Evolutionary conservation across 2,888 invertebrate species (phyloP).

Genomic region (Macrosiphum euphorbiae): DNA sequence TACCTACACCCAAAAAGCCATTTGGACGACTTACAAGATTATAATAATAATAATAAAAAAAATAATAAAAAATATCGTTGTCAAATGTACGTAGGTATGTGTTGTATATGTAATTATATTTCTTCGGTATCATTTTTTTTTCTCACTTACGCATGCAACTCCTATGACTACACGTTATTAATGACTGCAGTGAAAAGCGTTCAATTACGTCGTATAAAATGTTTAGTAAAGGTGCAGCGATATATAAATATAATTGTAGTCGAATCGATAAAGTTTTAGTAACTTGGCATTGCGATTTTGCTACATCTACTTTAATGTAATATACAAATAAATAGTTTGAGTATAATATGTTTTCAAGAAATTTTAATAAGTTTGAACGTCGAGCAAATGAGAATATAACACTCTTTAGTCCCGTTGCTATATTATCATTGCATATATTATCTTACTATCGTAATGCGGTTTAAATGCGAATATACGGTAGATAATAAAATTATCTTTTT

Average conservation of each 20-base stretch:
- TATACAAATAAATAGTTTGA: neutral
- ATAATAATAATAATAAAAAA: neutral
- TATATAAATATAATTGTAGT: neutral
- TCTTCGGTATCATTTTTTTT: neutral
- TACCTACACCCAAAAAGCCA: neutral
- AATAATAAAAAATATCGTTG: neutral
- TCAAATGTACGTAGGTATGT: neutral
- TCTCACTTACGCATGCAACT: neutral
- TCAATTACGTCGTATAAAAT: neutral
- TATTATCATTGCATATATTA: neutral
- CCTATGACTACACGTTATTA: neutral
- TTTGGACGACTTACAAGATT: too few relatives aligned
- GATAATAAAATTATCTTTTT: neutral
- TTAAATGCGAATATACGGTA: neutral
- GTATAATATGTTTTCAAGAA: neutral
- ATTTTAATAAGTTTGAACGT: neutral
- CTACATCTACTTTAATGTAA: neutral
- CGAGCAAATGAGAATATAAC: neutral
- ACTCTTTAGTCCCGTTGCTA: neutral
- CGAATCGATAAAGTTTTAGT: neutral
- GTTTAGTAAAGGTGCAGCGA: neutral
- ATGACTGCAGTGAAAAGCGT: neutral
- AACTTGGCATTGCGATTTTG: neutral
- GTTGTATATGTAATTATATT: neutral
- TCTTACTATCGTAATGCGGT: neutral